phyloP scores from a whole-genome alignment of 2,797 vertebrate genomes.

The Sebastes nivosus region DNA sequence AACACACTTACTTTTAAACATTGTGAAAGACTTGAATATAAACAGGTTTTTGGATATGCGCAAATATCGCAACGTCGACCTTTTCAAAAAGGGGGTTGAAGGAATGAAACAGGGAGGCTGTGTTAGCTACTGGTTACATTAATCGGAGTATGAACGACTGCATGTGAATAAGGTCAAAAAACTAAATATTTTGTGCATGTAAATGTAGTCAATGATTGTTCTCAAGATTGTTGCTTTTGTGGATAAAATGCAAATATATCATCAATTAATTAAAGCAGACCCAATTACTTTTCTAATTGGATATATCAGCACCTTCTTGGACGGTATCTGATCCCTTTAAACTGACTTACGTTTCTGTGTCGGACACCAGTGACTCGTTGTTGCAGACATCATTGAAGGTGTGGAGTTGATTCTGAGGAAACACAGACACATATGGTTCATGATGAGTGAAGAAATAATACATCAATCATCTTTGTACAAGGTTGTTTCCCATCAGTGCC shows the following conservation, averaged over 20 bases:
- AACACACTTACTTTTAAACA: too few species aligned
- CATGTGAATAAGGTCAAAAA: too few species aligned
- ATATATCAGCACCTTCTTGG: background rate
- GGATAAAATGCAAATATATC: background rate
- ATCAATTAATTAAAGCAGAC: background rate
- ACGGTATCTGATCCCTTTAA: background rate
- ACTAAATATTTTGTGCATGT: too few species aligned
- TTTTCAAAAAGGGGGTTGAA: too few species aligned
- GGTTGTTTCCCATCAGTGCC: background rate
- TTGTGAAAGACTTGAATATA: too few species aligned
- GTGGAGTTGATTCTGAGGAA: conserved; percentile 94
- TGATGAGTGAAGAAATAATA: background rate
- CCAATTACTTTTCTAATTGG: background rate
- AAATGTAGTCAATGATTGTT: too few species aligned
- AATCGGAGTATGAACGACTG: too few species aligned
- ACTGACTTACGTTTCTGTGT: conserved; percentile 96
- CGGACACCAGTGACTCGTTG: conserved; percentile 98
- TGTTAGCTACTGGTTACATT: too few species aligned
- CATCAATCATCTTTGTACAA: background rate
- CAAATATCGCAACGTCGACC: too few species aligned
- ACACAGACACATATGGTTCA: background rate
- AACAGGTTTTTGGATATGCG: too few species aligned
- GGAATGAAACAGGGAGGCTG: too few species aligned
- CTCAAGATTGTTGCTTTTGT: too few species aligned
- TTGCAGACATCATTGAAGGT: conserved; percentile 99